Base-by-base conservation (phyloP, 2,113 vertebrate species). In the Maccullochella peelii region DNA sequence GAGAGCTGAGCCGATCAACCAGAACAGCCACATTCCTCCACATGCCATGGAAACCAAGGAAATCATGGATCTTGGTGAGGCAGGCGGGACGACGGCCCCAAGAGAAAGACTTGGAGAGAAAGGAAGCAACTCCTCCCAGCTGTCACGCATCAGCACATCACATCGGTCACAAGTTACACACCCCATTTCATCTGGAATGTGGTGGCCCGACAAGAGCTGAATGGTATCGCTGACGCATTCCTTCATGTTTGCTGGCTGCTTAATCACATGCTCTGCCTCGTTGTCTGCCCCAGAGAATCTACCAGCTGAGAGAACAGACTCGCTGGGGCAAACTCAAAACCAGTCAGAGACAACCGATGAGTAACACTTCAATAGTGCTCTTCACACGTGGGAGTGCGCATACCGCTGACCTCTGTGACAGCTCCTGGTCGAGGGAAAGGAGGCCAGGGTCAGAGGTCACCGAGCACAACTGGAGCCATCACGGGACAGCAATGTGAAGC, bases 151-250 rank as follows among this genome's bases (percentile, higher is more conserved):
- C 91, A 89, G 73, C 91, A 87, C 88, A 81, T 91, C 86, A 77
- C 89, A 89, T 85, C 76, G 85, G 90, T 92, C 92, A 93, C 89
- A 93, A 89, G 88, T 92, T 88, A 89, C 91, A 93, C 93, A 88
- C 89, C 82, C 88, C 80, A 86, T 90, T 94, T 87, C 30, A 92
- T 91, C 79, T 79, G 91, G 90, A 93, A 92, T 85, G 86, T 50
- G 2, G 68, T 11, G 38, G 67, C 68, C 77, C 27, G 15, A 57
- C 87, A 79, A 84, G 82, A 72, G 77, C 79, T 85, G 86, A 89
- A 92, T 88, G 75, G 73, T 59, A 89, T 84, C 44, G 16, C 58
- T 74, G 82, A 81, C 52, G 70, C 91, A 93, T 94, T 94, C 93
- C 88, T 86, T 61, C 38, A 14, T 62, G 67, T 79, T 79, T 70